Conservation (phyloP, 2,113 vertebrate genomes). For the Chionomys nivalis region DNA sequence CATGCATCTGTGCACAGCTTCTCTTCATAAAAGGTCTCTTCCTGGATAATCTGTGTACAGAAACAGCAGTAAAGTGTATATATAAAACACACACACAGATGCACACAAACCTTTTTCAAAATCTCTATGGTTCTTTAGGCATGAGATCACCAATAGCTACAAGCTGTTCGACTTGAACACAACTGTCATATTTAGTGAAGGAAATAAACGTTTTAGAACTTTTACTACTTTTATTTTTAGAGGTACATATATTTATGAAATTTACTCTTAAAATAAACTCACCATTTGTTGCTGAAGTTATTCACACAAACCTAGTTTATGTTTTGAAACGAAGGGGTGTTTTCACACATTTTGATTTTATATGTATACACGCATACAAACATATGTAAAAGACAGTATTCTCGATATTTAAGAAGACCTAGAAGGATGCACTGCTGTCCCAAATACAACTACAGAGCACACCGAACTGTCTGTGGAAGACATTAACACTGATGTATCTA, state of each 20-base stretch:
- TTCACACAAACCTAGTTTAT: slow-evolving; percentile 58
- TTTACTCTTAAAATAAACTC: slow-evolving; percentile 78
- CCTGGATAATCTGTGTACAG: not conserved
- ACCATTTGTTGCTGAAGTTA: slow-evolving; percentile 69
- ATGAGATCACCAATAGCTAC: slow-evolving; percentile 38
- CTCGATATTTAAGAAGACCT: slow-evolving; percentile 44
- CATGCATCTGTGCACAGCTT: not conserved
- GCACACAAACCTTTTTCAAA: not conserved
- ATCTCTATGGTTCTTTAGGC: not conserved
- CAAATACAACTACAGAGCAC: slow-evolving; percentile 37
- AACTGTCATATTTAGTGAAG: slow-evolving; percentile 57
- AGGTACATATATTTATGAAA: slow-evolving; percentile 66
- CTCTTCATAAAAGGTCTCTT: not conserved
- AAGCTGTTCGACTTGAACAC: slow-evolving; percentile 50
- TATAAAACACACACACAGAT: not conserved
- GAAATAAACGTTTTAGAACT: slow-evolving; percentile 59
- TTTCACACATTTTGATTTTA: slow-evolving; percentile 63
- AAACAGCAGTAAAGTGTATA: not conserved
- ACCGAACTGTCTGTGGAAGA: not conserved
- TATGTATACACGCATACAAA: slow-evolving; percentile 60
- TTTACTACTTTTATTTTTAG: slow-evolving; percentile 72
- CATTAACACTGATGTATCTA: not conserved
- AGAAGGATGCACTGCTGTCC: not conserved
- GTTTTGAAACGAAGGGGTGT: slow-evolving; percentile 55
- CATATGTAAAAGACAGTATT: slow-evolving; percentile 61